A percentile compares a stretch with the other conserved stretches of the same genome.
phyloP scores from a whole-genome alignment of 2,888 invertebrate species.

The Mamestra brassicae region DNA sequence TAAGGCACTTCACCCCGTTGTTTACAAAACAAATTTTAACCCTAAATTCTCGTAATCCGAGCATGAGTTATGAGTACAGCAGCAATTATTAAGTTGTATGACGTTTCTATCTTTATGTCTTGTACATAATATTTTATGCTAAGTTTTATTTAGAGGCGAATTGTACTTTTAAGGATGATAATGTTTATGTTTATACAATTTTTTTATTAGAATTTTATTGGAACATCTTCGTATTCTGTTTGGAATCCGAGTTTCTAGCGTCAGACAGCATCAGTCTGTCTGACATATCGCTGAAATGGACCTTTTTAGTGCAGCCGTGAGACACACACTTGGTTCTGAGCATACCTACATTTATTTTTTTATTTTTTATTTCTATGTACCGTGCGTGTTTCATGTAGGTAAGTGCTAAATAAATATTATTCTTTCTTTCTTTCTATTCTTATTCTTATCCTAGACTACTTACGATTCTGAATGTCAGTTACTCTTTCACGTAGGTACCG shows the following conservation, averaged over 20 bases:
- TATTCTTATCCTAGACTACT: too few relatives aligned
- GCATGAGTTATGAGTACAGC: slow-evolving; percentile 56
- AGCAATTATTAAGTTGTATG: slow-evolving; percentile 57
- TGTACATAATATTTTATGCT: slow-evolving; percentile 20
- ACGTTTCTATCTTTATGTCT: slow-evolving; percentile 50
- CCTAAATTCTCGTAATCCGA: slow-evolving; percentile 60
- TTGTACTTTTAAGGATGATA: background rate
- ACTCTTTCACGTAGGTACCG: too few relatives aligned
- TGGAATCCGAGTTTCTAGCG: background rate
- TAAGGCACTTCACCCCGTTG: slow-evolving; percentile 25
- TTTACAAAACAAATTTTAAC: slow-evolving; percentile 60
- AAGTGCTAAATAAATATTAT: too few relatives aligned
- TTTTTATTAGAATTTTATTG: background rate
- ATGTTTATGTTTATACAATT: background rate
- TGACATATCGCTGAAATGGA: too few relatives aligned
- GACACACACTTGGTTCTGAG: too few relatives aligned
- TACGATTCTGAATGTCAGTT: too few relatives aligned
- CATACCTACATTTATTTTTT: too few relatives aligned
- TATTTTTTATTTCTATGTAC: too few relatives aligned
- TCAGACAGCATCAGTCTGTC: too few relatives aligned
- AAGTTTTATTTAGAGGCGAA: background rate
- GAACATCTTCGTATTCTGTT: background rate
- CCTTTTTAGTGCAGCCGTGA: too few relatives aligned
- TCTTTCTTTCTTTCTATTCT: too few relatives aligned
- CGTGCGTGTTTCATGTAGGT: too few relatives aligned